Evolutionary conservation across 2,888 invertebrate genomes (phyloP), one percentile per base, ranked within the genome.

Genomic region (Pseudococcus viburni): DNA sequence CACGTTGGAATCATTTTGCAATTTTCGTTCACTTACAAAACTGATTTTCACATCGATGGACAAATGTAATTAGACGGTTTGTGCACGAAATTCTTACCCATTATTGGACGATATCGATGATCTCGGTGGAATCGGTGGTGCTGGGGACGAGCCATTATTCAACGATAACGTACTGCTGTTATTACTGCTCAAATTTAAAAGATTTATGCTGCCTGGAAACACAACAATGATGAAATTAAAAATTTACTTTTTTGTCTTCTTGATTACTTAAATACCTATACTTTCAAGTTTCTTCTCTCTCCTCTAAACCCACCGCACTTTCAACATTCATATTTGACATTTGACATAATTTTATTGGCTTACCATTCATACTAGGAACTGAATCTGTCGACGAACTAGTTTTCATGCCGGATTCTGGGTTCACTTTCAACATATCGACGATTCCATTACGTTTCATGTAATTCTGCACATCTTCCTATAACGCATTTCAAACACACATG

Each of bases 391-490:
- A 84, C n/a, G 88, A 64, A 42, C 88, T 88, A 12, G 33, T 88
- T 39, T 83, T 88, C 84, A 89, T 89, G 9, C 87, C 88, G 59
- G 89, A 88, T 12, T 89, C 89, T 17, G 48, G 46, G 77, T 88
- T 90, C n/a, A 90, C 90, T 85, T 90, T 89, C 33, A 91, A 89
- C 89, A 91, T 90, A 89, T 91, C 90, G 17, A 90, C 90, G 55
- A 91, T 91, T 55, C 90, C 91, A 89, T 91, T 91, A 42, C 90
- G 90, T 86, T 90, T 90, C 91, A 91, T 90, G 89, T 91, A 91
- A 17, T 90, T 90, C 77, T 91, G 90, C 17, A 91, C 90, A 89
- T 91, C 91, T 86, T 89, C 90, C 90, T 90, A 89, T 9, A 89
- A 90, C 59, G 33, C n/a, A 77, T 42, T 9, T 9, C 42, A 42